Evolutionary conservation across 2,113 vertebrate species (phyloP), one percentile per base, ranked within the genome.

Genomic region (Greenwoodochromis staneri): DNA sequence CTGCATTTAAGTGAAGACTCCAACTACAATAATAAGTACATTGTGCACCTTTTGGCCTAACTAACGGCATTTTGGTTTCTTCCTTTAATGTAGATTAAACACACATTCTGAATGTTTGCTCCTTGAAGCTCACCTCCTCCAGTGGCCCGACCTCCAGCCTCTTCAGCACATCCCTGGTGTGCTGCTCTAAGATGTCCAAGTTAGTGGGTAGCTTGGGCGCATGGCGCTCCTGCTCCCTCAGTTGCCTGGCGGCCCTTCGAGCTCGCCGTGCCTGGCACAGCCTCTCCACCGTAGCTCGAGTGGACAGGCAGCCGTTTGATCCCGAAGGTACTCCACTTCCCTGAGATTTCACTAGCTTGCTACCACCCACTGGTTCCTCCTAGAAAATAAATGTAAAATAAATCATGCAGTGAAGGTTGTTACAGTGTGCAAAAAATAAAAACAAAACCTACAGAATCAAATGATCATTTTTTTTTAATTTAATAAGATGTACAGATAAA

Each of bases 341-440:
- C 98, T 98, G 98, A 98, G 97, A 97, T 97, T 99, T 99, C 93
- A 97, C 93, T 93, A 96, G 96, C 95, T 97, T 99, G 96, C 96
- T 96, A 87, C 95, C 96, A 17, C 88, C 87, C 49, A 96, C 96
- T 19, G 93, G 94, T 87, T 99, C 98, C 93, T 99, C 99, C 98
- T 99, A 88, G 81, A 93, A 83, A 94, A 88, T 1, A 5, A 38
- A 66, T 8, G 8, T 29, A 47, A 76, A 80, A 88, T 42, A 71
- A 24, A 76, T 9, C 53, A 61, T 42, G 14, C 7, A 16, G 36
- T 59, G 38, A 31, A 49, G 71, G 71, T 49, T 76, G 42, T 76
- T 47, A 78, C 7, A 49, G 45, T 31, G 27, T 31, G 71, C 27
- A 78, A 76, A 47, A 29, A 76, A 3, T 76, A 17, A 47, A 76